Percentiles rank a stretch among this genome's conserved stretches.
Evolutionary conservation across 2,888 invertebrate genomes (phyloP).

Genomic region (Cephalotes varians): DNA sequence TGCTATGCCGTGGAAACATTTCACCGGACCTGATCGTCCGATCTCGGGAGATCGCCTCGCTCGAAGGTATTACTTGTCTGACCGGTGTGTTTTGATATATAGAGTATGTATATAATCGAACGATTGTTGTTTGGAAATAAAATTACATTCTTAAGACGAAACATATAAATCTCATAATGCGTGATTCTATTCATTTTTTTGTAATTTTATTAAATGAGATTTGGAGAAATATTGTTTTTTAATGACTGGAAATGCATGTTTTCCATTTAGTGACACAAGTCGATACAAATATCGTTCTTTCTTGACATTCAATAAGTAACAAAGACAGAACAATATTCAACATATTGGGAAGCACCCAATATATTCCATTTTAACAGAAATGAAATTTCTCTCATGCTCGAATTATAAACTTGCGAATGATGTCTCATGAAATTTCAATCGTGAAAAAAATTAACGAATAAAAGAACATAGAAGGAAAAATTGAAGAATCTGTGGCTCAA

Average conservation of each 20-base stretch:
- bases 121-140: conserved; percentile 14
- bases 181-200: neutral
- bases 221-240: neutral
- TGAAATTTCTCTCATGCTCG: neutral
- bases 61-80: conserved; percentile 14
- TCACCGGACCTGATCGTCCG: conserved; percentile 51
- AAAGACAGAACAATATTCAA: too few species aligned
- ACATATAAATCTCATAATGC: neutral
- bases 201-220: neutral
- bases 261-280: too few species aligned
- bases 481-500: neutral
- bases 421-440: neutral
- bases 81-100: conserved; percentile 32
- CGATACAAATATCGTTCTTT: too few species aligned
- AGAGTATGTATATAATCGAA: conserved; percentile 13
- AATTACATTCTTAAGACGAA: neutral
- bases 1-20: conserved; percentile 17
- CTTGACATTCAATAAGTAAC: too few species aligned
- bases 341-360: too few species aligned
- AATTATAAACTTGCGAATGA: neutral
- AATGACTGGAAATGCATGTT: too few species aligned
- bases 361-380: neutral
- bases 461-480: neutral
- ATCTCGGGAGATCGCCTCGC: conserved; percentile 34
- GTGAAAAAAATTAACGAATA: neutral